Evolutionary conservation across 2,888 invertebrate species (phyloP).

Genomic region (Diarsia mendica): DNA sequence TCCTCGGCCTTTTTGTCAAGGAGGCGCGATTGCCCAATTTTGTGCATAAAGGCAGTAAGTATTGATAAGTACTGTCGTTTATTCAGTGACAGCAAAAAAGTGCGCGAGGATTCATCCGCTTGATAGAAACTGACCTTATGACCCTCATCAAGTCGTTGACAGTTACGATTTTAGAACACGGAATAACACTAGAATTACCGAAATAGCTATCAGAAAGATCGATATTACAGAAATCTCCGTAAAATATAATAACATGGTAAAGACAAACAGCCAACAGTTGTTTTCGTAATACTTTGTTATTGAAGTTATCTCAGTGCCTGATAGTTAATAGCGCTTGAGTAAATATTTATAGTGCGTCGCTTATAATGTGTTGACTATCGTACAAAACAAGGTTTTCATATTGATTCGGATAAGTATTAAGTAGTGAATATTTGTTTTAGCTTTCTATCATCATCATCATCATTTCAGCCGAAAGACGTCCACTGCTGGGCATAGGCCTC

Average conservation of each 20-base stretch:
- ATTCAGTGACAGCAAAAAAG: neutral
- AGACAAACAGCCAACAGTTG: slow-evolving; percentile 6
- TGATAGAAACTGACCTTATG: neutral
- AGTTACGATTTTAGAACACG: neutral
- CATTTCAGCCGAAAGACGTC: no score
- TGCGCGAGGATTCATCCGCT: neutral
- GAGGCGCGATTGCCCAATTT: no score
- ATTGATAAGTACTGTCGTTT: neutral
- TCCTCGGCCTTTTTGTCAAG: no score
- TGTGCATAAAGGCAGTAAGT: no score
- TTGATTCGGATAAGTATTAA: no score
- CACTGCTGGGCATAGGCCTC: no score
- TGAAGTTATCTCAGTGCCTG: slow-evolving; percentile 43
- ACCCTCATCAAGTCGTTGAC: neutral
- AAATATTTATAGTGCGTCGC: slow-evolving; percentile 34
- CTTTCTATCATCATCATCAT: no score
- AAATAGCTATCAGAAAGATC: no score
- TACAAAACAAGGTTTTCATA: slow-evolving; percentile 12
- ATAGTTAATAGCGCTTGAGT: slow-evolving; percentile 16
- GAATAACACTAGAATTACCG: no score
- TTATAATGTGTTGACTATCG: slow-evolving; percentile 16
- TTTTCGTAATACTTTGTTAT: slow-evolving; percentile 37
- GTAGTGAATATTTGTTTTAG: no score
- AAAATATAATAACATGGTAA: neutral
- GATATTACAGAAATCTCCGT: no score